Evolutionary conservation across 2,888 invertebrate species (phyloP), one percentile per base, ranked within the genome.

Genomic region (Oasisia sp.): DNA sequence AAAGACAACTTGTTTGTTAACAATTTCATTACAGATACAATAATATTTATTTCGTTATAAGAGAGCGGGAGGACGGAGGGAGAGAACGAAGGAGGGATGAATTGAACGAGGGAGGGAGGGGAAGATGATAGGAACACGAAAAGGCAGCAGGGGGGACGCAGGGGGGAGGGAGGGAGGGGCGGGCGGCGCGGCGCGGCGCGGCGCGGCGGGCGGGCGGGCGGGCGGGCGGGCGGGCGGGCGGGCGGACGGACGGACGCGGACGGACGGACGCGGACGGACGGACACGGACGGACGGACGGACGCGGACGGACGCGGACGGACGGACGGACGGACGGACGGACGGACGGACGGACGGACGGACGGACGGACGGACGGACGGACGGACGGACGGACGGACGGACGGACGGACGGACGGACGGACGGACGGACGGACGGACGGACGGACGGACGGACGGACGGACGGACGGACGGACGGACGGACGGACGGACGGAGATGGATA

Each of bases 241-340:
- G 89, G 8, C 4, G 7, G 44, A 91, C 9, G 5, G 92, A 89
- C 8, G 32, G n/a, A 92, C 58, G 32, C 74, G 3, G 92, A 89
- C 4, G 92, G 92, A 92, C 74, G 74, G 8, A 74, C 4, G 12
- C 5, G 11, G 32, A 32, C 4, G 8, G 89, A 89, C 4, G 8
- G 89, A 89, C 5, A n/a, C 32, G 50, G 92, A 92, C 8, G 92
- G 92, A 91, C 92, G 44, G 92, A 44, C 8, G 32, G 92, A 91
- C 7, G 92, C 7, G 11, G 32, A 11, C 5, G 11, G 89, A 8
- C 5, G 8, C 11, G 32, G 89, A 32, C 11, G 32, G 92, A 92
- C 92, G 58, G 38, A n/a, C 19, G 32, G 91, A 32, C 9, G 91
- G 58, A 32, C 44, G 92, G 89, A 32, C 0, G 89, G 89, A 89